Base-by-base conservation (phyloP, 2,797 vertebrate species). In the Tachyglossus aculeatus region DNA sequence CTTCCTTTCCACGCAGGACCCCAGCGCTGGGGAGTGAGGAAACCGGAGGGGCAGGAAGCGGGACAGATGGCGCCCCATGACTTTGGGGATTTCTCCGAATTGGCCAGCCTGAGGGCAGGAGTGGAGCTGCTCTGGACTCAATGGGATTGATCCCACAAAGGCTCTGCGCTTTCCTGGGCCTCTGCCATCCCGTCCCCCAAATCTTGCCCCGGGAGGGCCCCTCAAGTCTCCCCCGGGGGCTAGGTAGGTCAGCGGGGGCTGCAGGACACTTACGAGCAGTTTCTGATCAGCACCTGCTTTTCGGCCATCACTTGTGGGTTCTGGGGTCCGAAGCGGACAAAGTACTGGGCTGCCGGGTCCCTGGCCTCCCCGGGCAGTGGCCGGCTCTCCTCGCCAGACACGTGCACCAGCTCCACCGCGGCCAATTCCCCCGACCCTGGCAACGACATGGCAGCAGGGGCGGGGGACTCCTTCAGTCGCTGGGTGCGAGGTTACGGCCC, bases 381-480 rank as follows among this genome's bases (percentile, higher is more conserved):
- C 19, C 40, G 80, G 68, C 91, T 92, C 58, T 91, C 87, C 81
- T 91, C 91, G 5, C 91, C 95, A 1, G 92, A 93, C 60, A 96
- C 56, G 6, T 86, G 94, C 54, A 95, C 60, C 11, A 99, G 86
- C 66, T 98, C 90, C 69, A 98, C 73, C 10, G 91, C 93, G 67
- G 95, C 67, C 78, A 91, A 25, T 80, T 98, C 90, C 53, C 96
- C 97, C 0, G 89, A 58, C 8, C 97, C 98, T 99, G 51, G 48
- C 62, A 64, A 82, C 47, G 70, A n/a, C n/a, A n/a, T n/a, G n/a
- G n/a, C n/a, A n/a, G n/a, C n/a, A n/a, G n/a, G n/a, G n/a, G n/a
- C n/a, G n/a, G n/a, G n/a, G n/a, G n/a, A n/a, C n/a, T n/a, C n/a
- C n/a, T n/a, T n/a, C n/a, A n/a, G n/a, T n/a, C n/a, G n/a, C n/a